These are phyloP conservation scores for Brachylomia viminalis DNA, from an alignment of 2,888 invertebrate species.

Conservation along the genomic window DNA sequence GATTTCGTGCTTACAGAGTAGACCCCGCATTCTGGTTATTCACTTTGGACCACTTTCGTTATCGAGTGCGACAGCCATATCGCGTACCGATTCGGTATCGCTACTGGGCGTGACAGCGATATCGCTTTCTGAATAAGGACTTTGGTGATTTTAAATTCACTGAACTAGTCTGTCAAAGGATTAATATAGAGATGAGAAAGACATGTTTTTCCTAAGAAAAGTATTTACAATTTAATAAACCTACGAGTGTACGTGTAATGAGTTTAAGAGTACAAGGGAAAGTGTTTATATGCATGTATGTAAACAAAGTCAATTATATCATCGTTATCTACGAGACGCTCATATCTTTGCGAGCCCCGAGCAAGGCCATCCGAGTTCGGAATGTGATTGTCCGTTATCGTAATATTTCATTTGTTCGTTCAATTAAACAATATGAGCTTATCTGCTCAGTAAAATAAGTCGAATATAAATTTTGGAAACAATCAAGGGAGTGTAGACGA, in stretches of 20 bases:
- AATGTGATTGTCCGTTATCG: conserved; percentile 65
- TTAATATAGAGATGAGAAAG: background rate
- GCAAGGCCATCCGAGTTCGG: conserved; percentile 56
- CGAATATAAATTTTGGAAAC: conserved; percentile 61
- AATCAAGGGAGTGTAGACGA: conserved; percentile 61
- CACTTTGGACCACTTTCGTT: too few relatives aligned
- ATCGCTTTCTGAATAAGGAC: too few relatives aligned
- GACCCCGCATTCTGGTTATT: too few relatives aligned
- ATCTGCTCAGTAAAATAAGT: conserved; percentile 60
- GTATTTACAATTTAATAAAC: conserved; percentile 13
- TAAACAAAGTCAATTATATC: conserved; percentile 57
- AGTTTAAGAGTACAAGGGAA: conserved; percentile 41
- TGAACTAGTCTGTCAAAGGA: background rate
- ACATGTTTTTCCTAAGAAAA: fast-evolving
- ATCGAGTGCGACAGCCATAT: too few relatives aligned
- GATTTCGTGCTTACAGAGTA: too few relatives aligned
- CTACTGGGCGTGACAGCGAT: too few relatives aligned
- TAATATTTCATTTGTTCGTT: conserved; percentile 64
- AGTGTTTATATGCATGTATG: conserved; percentile 48
- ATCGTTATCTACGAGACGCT: conserved; percentile 55
- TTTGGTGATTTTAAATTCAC: background rate
- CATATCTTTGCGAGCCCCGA: conserved; percentile 48
- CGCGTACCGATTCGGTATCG: too few relatives aligned
- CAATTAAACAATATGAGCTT: conserved; percentile 57
- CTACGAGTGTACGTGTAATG: conserved; percentile 34